Evolutionary conservation across 2,888 invertebrate species (phyloP), one percentile per base, ranked within the genome.

Genomic region (Chaetogeoica ovagalla): DNA sequence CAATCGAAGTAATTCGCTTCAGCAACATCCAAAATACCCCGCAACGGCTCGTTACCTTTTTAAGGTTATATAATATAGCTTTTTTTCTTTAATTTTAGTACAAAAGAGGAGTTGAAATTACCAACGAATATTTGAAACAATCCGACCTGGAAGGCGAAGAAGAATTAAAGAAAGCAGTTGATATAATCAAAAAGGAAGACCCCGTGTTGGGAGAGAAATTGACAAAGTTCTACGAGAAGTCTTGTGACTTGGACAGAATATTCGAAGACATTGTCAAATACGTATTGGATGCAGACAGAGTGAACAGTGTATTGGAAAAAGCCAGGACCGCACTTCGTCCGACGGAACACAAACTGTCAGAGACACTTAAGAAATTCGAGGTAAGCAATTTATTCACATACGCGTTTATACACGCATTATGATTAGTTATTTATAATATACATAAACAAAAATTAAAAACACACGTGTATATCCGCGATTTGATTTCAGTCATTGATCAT

Each of bases 251-350:
- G 3, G 70, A 79, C 23, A 79, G 71, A 43, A 2, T 71, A 13
- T 2, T 23, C 17, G 79, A 79, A 63, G 79, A 79, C 19, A 71
- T 79, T 19, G 6, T 79, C 3, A 79, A 79, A 9, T 79, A 79
- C 57, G 13, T 71, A 15, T 23, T 65, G 30, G 71, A 71, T 6
- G 21, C n/a, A 23, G 79, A 79, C 8, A 79, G 37, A 57, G 0
- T 79, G 9, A 39, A 6, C 8, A 48, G n/a, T n/a, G 15, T 15
- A 6, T 2, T 63, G 8, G 79, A 79, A 0, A 71, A 79, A 17
- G 37, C 19, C n/a, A 79, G 23, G 23, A 0, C 23, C 23, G 2
- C 21, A 9, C 23, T 79, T 9, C 21, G 8, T 5, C 79, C 79
- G 19, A 0, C 57, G 2, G 63, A 71, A 71, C 71, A 63, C 19